Conservation (phyloP, 2,888 invertebrate species). For the Plusia festucae region DNA sequence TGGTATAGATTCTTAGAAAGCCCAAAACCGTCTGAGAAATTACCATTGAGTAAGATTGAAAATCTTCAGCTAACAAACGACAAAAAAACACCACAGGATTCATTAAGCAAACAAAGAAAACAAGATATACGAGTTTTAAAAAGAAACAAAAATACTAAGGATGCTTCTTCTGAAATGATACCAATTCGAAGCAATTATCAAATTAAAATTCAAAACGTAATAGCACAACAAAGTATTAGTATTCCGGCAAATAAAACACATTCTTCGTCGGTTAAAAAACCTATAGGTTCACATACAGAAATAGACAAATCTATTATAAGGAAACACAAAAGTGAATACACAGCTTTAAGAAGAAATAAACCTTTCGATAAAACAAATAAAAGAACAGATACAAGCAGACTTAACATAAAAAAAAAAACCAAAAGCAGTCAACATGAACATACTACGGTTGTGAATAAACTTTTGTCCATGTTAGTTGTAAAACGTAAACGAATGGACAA, state of each 20-base stretch:
- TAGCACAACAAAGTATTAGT: not conserved
- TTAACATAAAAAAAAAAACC: not conserved
- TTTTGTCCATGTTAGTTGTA: not conserved
- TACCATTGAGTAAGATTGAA: not conserved
- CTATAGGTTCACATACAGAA: not conserved
- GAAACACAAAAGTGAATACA: not conserved
- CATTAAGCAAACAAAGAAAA: not conserved
- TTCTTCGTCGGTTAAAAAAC: not conserved
- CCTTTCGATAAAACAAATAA: not conserved
- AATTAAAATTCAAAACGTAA: slow-evolving; percentile 1
- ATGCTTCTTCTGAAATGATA: not conserved
- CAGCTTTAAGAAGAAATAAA: not conserved
- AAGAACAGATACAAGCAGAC: not conserved
- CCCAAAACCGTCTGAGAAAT: not conserved
- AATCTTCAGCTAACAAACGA: not conserved
- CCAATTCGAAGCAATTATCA: not conserved
- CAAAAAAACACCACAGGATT: not conserved
- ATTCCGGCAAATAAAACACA: not conserved
- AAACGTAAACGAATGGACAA: not conserved
- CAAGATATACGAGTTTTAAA: not conserved
- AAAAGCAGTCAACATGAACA: not conserved
- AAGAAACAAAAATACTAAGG: not conserved
- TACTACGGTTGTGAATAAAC: not conserved
- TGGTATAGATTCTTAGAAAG: not conserved
- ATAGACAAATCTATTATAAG: not conserved